Base-by-base conservation (phyloP, 2,888 invertebrate genomes). In the Acronicta aceris region DNA sequence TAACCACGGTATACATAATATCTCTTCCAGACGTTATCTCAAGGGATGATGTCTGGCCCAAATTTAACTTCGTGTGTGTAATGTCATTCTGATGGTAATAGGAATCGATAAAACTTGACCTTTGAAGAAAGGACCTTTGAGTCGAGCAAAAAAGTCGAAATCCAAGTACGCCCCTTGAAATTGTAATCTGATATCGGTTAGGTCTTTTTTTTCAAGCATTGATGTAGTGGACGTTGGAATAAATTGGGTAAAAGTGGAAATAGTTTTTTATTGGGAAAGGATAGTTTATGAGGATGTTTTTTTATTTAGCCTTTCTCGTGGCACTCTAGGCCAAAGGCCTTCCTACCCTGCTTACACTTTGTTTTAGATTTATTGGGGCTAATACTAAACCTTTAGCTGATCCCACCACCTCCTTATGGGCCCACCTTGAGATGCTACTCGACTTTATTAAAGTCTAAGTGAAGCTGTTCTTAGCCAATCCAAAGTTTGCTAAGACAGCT, bases 71-170 rank as follows among this genome's bases (percentile, higher is more conserved):
- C n/a, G 36, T 53, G n/a, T 15, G 40, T 61, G 50, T 65, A 57
- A 73, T 40, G 48, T 43, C 2, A 60, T 67, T 59, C 56, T 46
- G n/a, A 63, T 57, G 45, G 64, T 64, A 62, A 72, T 72, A 48
- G 46, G 16, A 51, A 65, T 63, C 65, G 58, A 71, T 46, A 46
- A 42, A 17, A 51, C 47, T 48, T 60, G 50, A 71, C 62, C 62
- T 74, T 71, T 65, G 52, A 25, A 47, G 36, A 40, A 42, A 50
- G 42, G 46, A 51, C 51, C 51, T 47, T 71, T 40, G 53, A 51
- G 49, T 36, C 25, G 54, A 40, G 49, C 42, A 56, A 47, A 55
- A 21, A 53, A 40, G 64, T 52, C n/a, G 46, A 61, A 46, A 59
- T 45, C 41, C 40, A 25, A 47, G 49, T 53, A 57, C 38, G 48